phyloP scores from a whole-genome alignment of 2,113 vertebrate genomes.

The Syngnathus scovelli region DNA sequence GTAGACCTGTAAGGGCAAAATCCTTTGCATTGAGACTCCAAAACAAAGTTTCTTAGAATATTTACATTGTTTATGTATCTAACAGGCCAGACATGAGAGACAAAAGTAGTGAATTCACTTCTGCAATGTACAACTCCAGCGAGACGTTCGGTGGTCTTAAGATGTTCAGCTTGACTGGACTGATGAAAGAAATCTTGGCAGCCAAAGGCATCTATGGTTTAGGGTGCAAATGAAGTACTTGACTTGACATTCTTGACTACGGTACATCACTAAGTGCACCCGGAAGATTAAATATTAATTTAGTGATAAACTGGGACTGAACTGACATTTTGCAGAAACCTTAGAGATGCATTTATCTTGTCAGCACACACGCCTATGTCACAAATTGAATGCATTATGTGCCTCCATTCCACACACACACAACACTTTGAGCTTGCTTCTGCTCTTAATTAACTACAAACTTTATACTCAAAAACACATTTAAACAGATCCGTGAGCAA shows the following conservation, averaged over 20 bases:
- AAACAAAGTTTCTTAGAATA: background rate
- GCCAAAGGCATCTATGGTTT: background rate
- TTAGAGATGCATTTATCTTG: background rate
- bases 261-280: background rate
- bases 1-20: constrained; percentile 79
- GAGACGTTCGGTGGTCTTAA: too few species aligned
- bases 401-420: background rate
- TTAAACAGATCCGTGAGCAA: too few species aligned
- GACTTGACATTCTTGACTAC: background rate
- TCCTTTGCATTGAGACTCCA: constrained; percentile 10
- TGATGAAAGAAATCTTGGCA: background rate
- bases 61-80: too few species aligned
- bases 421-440: background rate
- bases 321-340: background rate
- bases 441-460: too few species aligned
- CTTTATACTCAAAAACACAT: too few species aligned
- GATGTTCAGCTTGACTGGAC: background rate
- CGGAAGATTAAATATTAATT: background rate
- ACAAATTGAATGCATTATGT: background rate
- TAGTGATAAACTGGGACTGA: background rate
- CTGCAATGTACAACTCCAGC: too few species aligned
- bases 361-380: background rate
- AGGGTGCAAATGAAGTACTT: background rate
- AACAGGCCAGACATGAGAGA: too few species aligned
- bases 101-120: too few species aligned